Percentiles rank a stretch among this genome's conserved stretches.
phyloP scores from a whole-genome alignment of 2,797 vertebrate species.

The Neomorphus geoffroyi region DNA sequence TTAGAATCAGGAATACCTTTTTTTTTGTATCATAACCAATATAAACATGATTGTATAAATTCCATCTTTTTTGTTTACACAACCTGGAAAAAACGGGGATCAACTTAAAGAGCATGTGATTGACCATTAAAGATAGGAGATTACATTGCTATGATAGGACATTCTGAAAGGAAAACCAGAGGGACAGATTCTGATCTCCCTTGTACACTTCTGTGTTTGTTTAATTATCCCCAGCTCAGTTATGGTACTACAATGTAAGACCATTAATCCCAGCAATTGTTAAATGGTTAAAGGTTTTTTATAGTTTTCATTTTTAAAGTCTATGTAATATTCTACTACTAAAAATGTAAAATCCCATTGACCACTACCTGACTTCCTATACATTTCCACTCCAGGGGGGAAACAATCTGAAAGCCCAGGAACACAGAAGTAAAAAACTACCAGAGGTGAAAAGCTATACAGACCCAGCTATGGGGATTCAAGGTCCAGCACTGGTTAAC shows the following conservation, averaged over 20 bases:
- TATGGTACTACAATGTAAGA: neutral
- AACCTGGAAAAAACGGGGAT: neutral
- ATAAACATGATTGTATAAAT: neutral
- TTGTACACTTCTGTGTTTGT: neutral
- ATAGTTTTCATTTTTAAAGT: neutral
- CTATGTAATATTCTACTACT: neutral
- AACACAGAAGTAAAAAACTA: neutral
- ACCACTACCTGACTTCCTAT: neutral
- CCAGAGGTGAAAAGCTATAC: neutral
- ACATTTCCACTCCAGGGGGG: neutral
- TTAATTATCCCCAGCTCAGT: neutral
- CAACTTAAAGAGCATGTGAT: neutral
- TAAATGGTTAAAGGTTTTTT: neutral
- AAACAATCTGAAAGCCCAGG: constrained; percentile 10
- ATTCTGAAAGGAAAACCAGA: neutral
- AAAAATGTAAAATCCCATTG: neutral
- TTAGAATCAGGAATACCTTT: neutral
- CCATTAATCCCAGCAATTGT: neutral
- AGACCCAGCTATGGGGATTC: neutral
- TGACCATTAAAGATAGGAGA: neutral
- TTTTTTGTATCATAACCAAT: neutral
- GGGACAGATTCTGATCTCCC: neutral
- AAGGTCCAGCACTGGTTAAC: neutral
- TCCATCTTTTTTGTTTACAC: neutral
- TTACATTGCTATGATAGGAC: neutral